Evolutionary conservation across 2,113 vertebrate species (phyloP), one percentile per base, ranked within the genome.

Genomic region (Rhea pennata): DNA sequence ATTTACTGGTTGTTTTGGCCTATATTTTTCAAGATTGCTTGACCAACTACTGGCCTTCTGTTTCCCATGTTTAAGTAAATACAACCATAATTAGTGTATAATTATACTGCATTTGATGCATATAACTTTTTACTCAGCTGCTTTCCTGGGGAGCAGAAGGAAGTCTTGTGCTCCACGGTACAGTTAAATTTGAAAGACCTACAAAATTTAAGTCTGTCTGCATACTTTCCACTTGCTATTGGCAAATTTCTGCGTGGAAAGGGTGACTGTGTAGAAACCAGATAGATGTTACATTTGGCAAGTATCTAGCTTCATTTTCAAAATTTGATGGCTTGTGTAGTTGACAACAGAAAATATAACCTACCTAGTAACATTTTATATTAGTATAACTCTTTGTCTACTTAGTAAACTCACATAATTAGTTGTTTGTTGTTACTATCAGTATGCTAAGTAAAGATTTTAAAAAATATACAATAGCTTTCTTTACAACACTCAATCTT

Each of bases 401-500:
- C 11, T 24, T n/a, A 42, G 8, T 20, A 54, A 70, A 85, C 66
- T 51, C 36, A 39, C 0, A 0, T 73, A 17, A 31, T 22, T 23
- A 50, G 40, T 11, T 39, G 20, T 7, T 36, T 21, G 0, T 56
- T 91, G 26, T 22, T 86, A 19, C 53, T 93, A 0, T 83, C 75
- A 31, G 4, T 54, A 22, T 44, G 42, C 27, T 84, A 19, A 61
- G 7, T n/a, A 12, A 54, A 74, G 24, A 23, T 69, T 74, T 74
- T 71, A n/a, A n/a, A n/a, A n/a, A n/a, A n/a, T n/a, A n/a, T n/a
- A n/a, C n/a, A n/a, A n/a, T n/a, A n/a, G n/a, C n/a, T n/a, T n/a
- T n/a, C n/a, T n/a, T n/a, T n/a, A n/a, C 71, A 80, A 87, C 54
- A 58, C 85, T 88, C 61, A 95, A 39, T 22, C 75, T 84, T 39